Base-by-base conservation (phyloP, 2,113 vertebrate genomes). In the Calyptommatus sinebrachiatus region DNA sequence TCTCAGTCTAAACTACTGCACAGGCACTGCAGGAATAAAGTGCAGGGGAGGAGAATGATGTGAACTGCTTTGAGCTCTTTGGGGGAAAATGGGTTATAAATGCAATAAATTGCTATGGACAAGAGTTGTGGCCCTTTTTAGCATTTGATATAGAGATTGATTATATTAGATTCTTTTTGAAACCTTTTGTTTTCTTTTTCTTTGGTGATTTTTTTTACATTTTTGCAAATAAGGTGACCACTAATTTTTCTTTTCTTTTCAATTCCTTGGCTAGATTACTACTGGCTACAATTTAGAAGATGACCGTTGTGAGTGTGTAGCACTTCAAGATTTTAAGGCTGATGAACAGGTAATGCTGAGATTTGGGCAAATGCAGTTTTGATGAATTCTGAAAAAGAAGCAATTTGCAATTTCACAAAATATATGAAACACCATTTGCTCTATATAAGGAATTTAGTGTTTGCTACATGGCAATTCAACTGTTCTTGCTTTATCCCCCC, bases 201-300 rank as follows among this genome's bases (percentile, higher is more conserved):
- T 0, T 46, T 4, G 14, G 24, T 73, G 7, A 29, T 68, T 20
- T 46, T 63, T 86, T 61, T 82, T 73, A 21, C 29, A 4, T 74
- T 26, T 18, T 68, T 41, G 66, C 62, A 77, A 71, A 22, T 48
- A 50, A 26, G n/a, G 79, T 45, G 16, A 84, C 76, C 75, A 45
- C 50, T 85, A 78, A 45, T 83, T 57, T 67, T 81, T 89, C 82
- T 74, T 60, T 81, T 79, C 8, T 46, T 77, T 41, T 70, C 1
- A 66, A 84, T 60, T 84, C 73, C 83, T 53, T 71, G 83, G 21
- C 31, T 80, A 99, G 98, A 99, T 99, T 86, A 99, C 98, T 20
- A 99, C 98, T 0, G 98, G 98, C 63, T 99, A 99, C 91, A 99
- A 99, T 90, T 92, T 99, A 85, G 98, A 99, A 89, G 98, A 99